Conservation (phyloP, 2,797 vertebrate genomes). For the Pagetopsis macropterus region DNA sequence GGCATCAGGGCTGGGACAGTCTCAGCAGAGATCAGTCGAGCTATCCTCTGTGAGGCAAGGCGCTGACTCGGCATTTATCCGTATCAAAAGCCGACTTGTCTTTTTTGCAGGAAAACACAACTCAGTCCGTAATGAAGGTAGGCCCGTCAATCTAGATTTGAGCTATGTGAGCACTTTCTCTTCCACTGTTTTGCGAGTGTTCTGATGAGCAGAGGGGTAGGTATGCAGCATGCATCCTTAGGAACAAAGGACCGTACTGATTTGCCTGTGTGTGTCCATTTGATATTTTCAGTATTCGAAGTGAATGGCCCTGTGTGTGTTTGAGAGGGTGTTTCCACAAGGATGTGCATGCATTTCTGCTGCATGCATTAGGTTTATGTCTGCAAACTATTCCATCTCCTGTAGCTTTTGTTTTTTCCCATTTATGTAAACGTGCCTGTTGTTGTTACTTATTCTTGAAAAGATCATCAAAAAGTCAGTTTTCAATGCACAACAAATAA, state of each 20-base stretch:
- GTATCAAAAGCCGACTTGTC: constrained; percentile 78
- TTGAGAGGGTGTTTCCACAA: constrained; percentile 42
- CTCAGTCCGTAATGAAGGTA: constrained; percentile 82
- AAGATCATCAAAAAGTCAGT: constrained; percentile 47
- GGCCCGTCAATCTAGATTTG: constrained; percentile 80
- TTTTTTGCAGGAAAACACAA: constrained; percentile 78
- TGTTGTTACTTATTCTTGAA: constrained; percentile 47
- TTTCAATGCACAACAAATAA: constrained; percentile 48
- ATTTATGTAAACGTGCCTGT: constrained; percentile 47
- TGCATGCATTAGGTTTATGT: constrained; percentile 26
- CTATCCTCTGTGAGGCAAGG: constrained; percentile 65
- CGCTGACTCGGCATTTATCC: constrained; percentile 75
- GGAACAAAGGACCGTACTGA: constrained; percentile 69
- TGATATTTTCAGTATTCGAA: not conserved
- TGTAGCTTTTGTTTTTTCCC: constrained; percentile 48
- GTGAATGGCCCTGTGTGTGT: not conserved
- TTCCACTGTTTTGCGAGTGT: constrained; percentile 70
- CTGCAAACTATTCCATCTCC: constrained; percentile 37
- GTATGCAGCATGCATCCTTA: constrained; percentile 60
- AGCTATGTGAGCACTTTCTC: constrained; percentile 71
- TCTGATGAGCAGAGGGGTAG: constrained; percentile 61
- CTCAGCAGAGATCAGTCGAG: constrained; percentile 74
- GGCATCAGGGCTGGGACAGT: constrained; percentile 62
- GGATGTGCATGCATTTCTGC: constrained; percentile 57
- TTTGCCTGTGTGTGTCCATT: constrained; percentile 31